Percentiles rank a stretch among this genome's conserved stretches.
phyloP scores from a whole-genome alignment of 2,797 vertebrate species.

The Chrysolophus pictus region DNA sequence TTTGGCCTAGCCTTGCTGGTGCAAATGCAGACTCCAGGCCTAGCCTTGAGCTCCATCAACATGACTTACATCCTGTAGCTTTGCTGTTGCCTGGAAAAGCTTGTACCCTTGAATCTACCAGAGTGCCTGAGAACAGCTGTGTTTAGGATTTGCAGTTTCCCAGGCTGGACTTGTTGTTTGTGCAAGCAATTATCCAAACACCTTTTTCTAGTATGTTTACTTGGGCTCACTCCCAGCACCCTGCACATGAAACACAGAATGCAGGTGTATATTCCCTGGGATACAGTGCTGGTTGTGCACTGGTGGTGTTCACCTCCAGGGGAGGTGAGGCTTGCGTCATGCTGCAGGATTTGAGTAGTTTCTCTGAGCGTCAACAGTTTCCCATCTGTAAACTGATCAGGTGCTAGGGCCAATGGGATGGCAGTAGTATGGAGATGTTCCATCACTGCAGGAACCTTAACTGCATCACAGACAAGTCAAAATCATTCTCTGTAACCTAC shows the following conservation, averaged over 20 bases:
- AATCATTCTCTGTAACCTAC: neutral
- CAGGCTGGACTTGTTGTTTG: neutral
- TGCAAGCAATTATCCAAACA: neutral
- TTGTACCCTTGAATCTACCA: neutral
- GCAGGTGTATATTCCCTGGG: neutral
- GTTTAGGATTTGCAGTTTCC: conserved; percentile 2
- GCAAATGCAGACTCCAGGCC: neutral
- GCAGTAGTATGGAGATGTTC: neutral
- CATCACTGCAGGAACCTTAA: accelerated
- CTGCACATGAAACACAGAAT: accelerated
- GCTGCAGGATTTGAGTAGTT: neutral
- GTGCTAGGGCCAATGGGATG: neutral
- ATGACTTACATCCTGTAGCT: accelerated
- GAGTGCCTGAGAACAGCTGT: neutral
- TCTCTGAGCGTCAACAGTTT: neutral
- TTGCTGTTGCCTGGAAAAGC: neutral
- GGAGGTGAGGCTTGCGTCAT: accelerated
- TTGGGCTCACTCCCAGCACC: neutral
- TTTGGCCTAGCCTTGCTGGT: neutral
- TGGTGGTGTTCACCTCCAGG: neutral
- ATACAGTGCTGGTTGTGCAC: neutral
- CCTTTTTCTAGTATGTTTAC: neutral
- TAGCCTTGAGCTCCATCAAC: neutral
- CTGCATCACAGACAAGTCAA: neutral
- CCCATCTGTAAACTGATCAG: neutral